Evolutionary conservation across 2,797 vertebrate species (phyloP), one percentile per base, ranked within the genome.

Genomic region (Rhadinocentrus ornatus): DNA sequence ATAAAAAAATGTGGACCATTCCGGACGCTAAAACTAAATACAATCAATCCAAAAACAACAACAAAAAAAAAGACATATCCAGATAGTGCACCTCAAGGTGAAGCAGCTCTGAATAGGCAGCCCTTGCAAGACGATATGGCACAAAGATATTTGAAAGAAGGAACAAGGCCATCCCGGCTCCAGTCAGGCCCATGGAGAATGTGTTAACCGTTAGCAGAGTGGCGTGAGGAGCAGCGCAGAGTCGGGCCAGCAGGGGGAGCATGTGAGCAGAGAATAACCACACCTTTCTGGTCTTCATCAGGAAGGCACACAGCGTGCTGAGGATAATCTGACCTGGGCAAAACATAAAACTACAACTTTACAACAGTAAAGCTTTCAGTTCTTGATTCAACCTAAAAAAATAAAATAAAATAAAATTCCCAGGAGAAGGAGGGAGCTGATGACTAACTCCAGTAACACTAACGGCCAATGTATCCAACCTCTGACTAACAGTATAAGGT

Each of bases 201-300:
- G 84, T 88, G 90, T 83, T 86, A 80, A 96, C 78, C 0, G 63
- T 37, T 0, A 95, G 79, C 66, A 96, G 84, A 0, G 59, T 61
- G 18, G 74, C 48, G 16, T 91, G 92, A 15, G 94, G 92, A 3
- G 86, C 74, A 26, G 88, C 60, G 20, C 89, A 92, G 16, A 96
- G 83, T 35, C 94, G 86, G 50, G 93, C 95, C 86, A 95, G 76
- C 86, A 96, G 70, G 37, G 96, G 96, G 46, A 96, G 93, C 85
- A 94, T 66, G 2, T 95, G 94, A 22, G 93, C 91, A 0, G 93
- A 94, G 66, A 96, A 96, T 20, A 96, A 78, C 96, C 95, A 96
- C 54, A 94, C 93, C 62, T 86, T 94, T 9, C 83, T 91, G 68
- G 95, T 95, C 86, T 92, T 93, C 94, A 95, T 93, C 59, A 97